phyloP scores from a whole-genome alignment of 2,888 invertebrate genomes.

The Euproctis similis region DNA sequence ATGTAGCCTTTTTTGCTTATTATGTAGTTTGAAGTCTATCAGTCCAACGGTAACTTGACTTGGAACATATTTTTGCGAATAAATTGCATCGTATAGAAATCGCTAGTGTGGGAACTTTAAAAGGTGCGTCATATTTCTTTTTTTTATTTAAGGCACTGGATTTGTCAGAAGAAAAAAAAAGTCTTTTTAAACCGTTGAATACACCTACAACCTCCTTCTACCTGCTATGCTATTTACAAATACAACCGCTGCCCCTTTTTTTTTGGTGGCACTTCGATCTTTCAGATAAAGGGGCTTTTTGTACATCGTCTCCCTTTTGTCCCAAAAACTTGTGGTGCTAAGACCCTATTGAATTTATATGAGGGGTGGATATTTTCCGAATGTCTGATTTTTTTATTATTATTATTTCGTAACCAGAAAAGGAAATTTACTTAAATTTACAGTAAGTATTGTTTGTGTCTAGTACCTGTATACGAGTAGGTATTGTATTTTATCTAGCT shows the following conservation, averaged over 20 bases:
- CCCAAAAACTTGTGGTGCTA: conserved; percentile 30
- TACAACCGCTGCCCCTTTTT: conserved; percentile 57
- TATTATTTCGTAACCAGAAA: too few species aligned
- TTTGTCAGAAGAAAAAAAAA: conserved; percentile 25
- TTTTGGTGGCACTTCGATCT: conserved; percentile 48
- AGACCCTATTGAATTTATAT: conserved; percentile 21
- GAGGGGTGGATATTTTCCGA: conserved; percentile 13
- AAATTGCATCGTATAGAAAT: conserved; percentile 11
- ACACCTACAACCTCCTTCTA: conserved; percentile 72
- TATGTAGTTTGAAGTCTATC: too few species aligned
- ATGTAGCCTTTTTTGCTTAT: too few species aligned
- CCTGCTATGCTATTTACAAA: conserved; percentile 70
- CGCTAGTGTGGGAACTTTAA: conserved; percentile 60
- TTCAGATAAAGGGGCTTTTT: conserved; percentile 52
- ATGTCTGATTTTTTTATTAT: background rate
- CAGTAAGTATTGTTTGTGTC: too few species aligned
- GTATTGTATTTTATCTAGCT: too few species aligned
- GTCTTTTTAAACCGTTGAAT: conserved; percentile 43
- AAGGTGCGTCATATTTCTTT: conserved; percentile 54
- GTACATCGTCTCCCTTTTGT: conserved; percentile 47
- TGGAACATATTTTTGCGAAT: conserved; percentile 1
- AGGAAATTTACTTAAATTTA: too few species aligned
- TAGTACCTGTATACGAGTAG: too few species aligned
- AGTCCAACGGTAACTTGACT: too few species aligned
- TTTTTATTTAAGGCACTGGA: conserved; percentile 22